Evolutionary conservation across 1,140 invertebrate species (phyloP).

Genomic region (Trissolcus basalis): DNA sequence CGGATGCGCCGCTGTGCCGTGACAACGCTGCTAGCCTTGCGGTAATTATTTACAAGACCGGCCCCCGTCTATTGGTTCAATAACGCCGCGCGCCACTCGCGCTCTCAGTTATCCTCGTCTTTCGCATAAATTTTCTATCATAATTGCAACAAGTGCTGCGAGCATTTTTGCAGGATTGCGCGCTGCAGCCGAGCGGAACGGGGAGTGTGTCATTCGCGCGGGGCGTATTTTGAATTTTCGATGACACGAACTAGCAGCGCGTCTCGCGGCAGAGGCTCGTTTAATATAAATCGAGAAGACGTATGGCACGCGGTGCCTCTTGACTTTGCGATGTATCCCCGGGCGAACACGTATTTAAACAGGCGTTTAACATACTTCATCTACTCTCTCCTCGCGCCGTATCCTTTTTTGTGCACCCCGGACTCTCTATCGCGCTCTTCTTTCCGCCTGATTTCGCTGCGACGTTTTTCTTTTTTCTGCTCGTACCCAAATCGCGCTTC

Average conservation of each 20-base stretch:
- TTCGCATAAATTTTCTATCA: slow-evolving; percentile 48
- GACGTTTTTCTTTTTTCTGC: slow-evolving; percentile 8
- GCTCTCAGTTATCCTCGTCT: slow-evolving; percentile 6
- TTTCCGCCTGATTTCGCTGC: not conserved
- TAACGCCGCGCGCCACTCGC: slow-evolving; percentile 33
- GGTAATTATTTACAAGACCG: slow-evolving; percentile 44
- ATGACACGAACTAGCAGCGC: slow-evolving; percentile 28
- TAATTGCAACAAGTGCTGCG: slow-evolving; percentile 50
- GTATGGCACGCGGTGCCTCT: slow-evolving; percentile 68
- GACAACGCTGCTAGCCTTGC: slow-evolving; percentile 8
- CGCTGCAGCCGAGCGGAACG: slow-evolving; percentile 9
- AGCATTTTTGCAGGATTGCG: slow-evolving; percentile 47
- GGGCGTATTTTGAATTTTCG: slow-evolving; percentile 10
- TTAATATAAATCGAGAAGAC: slow-evolving; percentile 74
- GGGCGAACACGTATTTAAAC: slow-evolving; percentile 74
- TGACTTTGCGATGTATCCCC: slow-evolving; percentile 67
- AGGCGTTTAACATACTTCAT: slow-evolving; percentile 75
- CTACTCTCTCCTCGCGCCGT: slow-evolving; percentile 36
- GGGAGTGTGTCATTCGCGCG: slow-evolving; percentile 22
- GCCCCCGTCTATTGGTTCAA: slow-evolving; percentile 50
- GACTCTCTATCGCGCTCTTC: too few relatives aligned
- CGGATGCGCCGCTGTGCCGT: slow-evolving; percentile 35
- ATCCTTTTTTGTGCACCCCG: slow-evolving; percentile 21
- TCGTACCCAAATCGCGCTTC: slow-evolving; percentile 50
- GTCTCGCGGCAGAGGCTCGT: slow-evolving; percentile 49